Evolutionary conservation across 1,140 invertebrate species (phyloP), one percentile per base, ranked within the genome.

Genomic region (Papilio helenus): DNA sequence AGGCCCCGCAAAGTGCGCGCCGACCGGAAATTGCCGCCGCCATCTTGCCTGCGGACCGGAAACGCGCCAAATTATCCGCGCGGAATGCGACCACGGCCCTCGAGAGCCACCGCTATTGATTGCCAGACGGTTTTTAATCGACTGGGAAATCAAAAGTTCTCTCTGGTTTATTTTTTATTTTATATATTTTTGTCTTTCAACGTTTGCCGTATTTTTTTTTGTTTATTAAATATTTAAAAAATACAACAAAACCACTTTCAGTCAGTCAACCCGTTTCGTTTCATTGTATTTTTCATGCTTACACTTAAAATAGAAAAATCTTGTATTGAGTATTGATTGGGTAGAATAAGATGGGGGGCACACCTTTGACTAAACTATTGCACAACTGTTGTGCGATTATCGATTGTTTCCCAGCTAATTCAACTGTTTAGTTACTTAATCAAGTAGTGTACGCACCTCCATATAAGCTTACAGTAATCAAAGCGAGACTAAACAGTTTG

Each of bases 11-110:
- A 81, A 83, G 82, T 83, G 82, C 79, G 80, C 80, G 71, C 80
- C 72, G 79, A 51, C 71, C 83, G 85, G 85, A 86, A 85, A 86
- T 86, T 86, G 85, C 82, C 82, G 82, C 81, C 78, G 85, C 85
- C 85, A 86, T 86, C 83, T 86, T 85, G 85, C 73, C 55, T 76
- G 76, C 76, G 44, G 80, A 79, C 81, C 85, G 85, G 85, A 85
- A 83, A 80, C 79, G 82, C 55, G 82, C 84, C 82, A 85, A 86
- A 86, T 86, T 84, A 86, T 86, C 74, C 71, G 76, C 23, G 77
- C 65, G 72, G 42, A 61, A 73, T 73, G 55, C 18, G 51, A 46
- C 49, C 72, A 79, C 76, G 83, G 79, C 65, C 72, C 71, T 80
- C 74, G 77, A 83, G 80, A 76, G 82, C 78, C 79, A 76, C 79